Percentiles rank a stretch among this genome's conserved stretches.
Conservation (phyloP, 1,140 invertebrate genomes). For the Diabrotica undecimpunctata region DNA sequence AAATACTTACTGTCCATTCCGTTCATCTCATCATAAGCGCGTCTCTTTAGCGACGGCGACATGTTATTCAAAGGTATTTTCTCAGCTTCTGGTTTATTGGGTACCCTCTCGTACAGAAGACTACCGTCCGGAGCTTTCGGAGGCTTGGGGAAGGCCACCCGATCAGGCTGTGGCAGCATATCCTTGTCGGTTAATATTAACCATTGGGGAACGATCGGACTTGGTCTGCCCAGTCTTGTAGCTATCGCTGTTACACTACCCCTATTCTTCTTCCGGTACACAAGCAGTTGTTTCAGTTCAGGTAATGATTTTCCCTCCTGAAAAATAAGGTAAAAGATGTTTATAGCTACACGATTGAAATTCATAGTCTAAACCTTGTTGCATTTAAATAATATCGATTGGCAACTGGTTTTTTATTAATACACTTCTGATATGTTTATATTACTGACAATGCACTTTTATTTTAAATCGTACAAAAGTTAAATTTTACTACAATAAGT, state of each 20-base stretch:
- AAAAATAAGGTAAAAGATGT: slow-evolving; percentile 3
- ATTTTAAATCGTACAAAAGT: no score
- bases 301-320: slow-evolving; percentile 53
- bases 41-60: slow-evolving; percentile 66
- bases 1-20: slow-evolving; percentile 76
- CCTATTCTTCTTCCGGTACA: slow-evolving; percentile 52
- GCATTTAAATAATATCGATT: no score
- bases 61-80: slow-evolving; percentile 56
- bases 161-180: slow-evolving; percentile 69
- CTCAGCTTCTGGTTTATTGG: slow-evolving; percentile 73
- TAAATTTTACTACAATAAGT: no score
- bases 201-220: slow-evolving; percentile 71
- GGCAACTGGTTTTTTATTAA: no score
- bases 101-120: slow-evolving; percentile 76
- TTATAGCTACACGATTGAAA: no score
- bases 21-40: slow-evolving; percentile 83
- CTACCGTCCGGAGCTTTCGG: slow-evolving; percentile 83
- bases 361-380: no score
- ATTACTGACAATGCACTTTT: no score
- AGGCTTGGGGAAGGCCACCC: slow-evolving; percentile 81
- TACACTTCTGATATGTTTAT: no score
- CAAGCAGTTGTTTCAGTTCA: slow-evolving; percentile 59
- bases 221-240: slow-evolving; percentile 66
- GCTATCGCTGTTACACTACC: slow-evolving; percentile 76
- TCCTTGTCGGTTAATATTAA: slow-evolving; percentile 72